phyloP scores from a whole-genome alignment of 2,113 vertebrate species.

The Clarias batrachus region DNA sequence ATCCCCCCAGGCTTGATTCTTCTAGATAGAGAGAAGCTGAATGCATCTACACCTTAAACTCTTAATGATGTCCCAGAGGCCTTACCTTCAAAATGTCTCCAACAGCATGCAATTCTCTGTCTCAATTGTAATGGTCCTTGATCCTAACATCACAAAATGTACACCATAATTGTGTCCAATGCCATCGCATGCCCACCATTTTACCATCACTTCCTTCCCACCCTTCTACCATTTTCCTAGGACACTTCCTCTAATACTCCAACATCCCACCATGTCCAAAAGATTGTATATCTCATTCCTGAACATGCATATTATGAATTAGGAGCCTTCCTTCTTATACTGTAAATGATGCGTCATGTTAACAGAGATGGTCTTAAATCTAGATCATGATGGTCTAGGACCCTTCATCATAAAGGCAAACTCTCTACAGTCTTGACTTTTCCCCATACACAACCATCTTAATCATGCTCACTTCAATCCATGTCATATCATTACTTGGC shows the following conservation, averaged over 20 bases:
- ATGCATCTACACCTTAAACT: not conserved
- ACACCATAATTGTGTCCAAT: not conserved
- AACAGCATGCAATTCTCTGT: not conserved
- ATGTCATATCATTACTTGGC: not conserved
- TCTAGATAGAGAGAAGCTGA: not conserved
- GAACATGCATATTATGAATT: not conserved
- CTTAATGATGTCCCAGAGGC: not conserved
- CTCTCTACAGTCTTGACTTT: not conserved
- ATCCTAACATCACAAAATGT: not conserved
- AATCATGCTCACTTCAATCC: not conserved
- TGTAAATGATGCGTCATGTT: not conserved
- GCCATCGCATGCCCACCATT: not conserved
- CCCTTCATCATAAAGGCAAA: not conserved
- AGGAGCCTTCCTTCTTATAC: not conserved
- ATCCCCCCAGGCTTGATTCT: not conserved
- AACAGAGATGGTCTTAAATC: not conserved
- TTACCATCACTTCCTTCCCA: too few relatives aligned
- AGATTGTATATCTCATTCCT: not conserved
- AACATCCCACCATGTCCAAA: not conserved
- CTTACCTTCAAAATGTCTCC: not conserved
- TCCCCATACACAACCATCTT: not conserved
- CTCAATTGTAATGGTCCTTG: not conserved
- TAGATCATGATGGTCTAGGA: not conserved
- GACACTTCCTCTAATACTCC: not conserved
- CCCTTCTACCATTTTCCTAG: not conserved